phyloP scores from a whole-genome alignment of 2,797 vertebrate species.

The Botia kubotai region DNA sequence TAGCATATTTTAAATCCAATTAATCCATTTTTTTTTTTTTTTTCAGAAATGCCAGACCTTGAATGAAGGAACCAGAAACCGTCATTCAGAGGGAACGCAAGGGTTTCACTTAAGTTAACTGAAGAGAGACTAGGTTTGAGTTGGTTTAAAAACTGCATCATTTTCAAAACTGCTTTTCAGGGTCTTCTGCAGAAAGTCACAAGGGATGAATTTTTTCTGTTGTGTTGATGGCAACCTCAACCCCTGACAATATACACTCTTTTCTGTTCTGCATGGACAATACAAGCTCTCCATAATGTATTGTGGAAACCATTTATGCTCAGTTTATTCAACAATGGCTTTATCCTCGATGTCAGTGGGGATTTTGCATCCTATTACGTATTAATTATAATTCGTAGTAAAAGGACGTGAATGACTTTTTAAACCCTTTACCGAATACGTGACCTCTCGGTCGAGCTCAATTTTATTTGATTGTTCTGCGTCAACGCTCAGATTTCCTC shows the following conservation, averaged over 20 bases:
- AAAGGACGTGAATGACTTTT: constrained; percentile 49
- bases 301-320: constrained; percentile 66
- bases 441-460: constrained; percentile 70
- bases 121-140: constrained; percentile 70
- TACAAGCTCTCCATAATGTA: constrained; percentile 73
- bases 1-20: not conserved
- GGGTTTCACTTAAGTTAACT: constrained; percentile 72
- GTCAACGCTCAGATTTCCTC: constrained; percentile 56
- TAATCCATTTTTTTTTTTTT: not conserved
- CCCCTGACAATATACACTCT: constrained; percentile 79
- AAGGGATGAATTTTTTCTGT: constrained; percentile 81
- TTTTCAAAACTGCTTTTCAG: constrained; percentile 71
- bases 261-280: constrained; percentile 86
- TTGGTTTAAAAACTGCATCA: constrained; percentile 70
- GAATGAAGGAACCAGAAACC: constrained; percentile 80
- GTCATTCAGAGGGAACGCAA: constrained; percentile 63
- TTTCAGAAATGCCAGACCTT: constrained; percentile 92
- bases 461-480: constrained; percentile 69
- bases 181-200: constrained; percentile 75
- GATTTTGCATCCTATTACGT: constrained; percentile 61
- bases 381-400: constrained; percentile 71
- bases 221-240: constrained; percentile 77
- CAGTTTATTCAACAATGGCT: constrained; percentile 71
- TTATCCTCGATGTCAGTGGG: constrained; percentile 58
- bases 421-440: constrained; percentile 58